Evolutionary conservation across 2,888 invertebrate genomes (phyloP), one percentile per base, ranked within the genome.

Genomic region (Drosophila anomelani): DNA sequence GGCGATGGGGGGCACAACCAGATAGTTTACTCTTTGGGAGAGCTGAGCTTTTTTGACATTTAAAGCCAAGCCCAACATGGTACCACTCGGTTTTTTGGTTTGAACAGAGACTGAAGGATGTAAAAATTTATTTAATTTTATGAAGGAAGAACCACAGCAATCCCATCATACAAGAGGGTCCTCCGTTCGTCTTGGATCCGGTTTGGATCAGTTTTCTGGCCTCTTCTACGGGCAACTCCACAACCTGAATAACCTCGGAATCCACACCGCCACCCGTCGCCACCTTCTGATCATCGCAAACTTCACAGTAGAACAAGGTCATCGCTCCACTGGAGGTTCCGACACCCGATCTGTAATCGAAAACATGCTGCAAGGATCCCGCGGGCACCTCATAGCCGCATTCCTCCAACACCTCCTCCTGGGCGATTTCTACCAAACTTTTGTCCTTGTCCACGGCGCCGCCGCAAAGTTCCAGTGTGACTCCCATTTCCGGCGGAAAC

Each of bases 381-480:
- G 15, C 7, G 9, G 75, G 63, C 12, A 87, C 76, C 20, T 84
- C 41, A 23, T 88, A 85, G 12, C 87, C 99, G 92, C 98, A 98
- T 91, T 99, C 99, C 91, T 99, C 99, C 3, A 96, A 90, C 2
- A 93, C 94, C 92, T 99, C 99, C 80, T 97, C 97, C 63, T 94
- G 94, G 0, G 98, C 98, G 60, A 97, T 97, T 89, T 97, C 95
- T 55, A 92, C 93, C 39, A 96, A 90, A 4, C 95, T 92, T 79
- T 95, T 94, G 9, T 95, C 91, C 92, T 98, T 98, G 91, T 98
- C 98, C 3, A 98, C 95, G 74, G 98, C 96, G 2, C 99, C 99
- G 5, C 98, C 98, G 93, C 99, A 99, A 75, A 98, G 94, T 93
- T 99, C 99, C 36, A 97, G 88, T 0, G 98, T 96, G 0, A 98